Evolutionary conservation across 2,113 vertebrate species (phyloP).

Genomic region (Ciconia maguari): DNA sequence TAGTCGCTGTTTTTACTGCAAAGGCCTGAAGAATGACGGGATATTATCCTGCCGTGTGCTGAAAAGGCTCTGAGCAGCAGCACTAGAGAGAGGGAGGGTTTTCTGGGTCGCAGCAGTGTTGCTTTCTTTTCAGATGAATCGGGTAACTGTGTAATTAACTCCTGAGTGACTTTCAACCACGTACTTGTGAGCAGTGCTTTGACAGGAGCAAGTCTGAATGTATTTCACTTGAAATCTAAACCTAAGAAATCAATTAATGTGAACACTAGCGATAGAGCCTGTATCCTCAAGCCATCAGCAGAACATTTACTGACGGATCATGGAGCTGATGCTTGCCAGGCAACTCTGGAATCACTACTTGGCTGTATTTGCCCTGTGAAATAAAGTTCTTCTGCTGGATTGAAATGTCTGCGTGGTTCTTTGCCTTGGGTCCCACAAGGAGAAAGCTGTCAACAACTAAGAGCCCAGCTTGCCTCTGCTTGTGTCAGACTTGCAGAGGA

Average conservation of each 20-base stretch:
- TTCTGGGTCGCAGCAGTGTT: background rate
- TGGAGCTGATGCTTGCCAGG: background rate
- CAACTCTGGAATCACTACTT: background rate
- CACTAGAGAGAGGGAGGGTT: background rate
- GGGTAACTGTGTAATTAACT: background rate
- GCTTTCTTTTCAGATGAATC: background rate
- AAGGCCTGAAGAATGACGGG: accelerated
- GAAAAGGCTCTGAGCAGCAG: background rate
- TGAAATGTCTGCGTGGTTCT: background rate
- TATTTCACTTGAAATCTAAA: background rate
- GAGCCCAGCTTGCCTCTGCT: background rate
- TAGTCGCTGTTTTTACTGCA: accelerated
- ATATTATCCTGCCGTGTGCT: background rate
- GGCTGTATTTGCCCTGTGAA: background rate
- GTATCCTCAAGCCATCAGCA: background rate
- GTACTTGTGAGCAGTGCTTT: background rate
- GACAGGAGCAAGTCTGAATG: background rate
- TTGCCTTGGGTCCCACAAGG: background rate
- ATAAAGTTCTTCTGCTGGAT: slow-evolving; percentile 22
- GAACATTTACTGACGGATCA: background rate
- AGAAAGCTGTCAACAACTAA: background rate
- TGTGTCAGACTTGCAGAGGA: background rate
- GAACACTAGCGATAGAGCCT: background rate
- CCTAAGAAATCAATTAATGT: background rate
- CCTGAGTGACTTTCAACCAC: background rate